phyloP scores from a whole-genome alignment of 2,113 vertebrate species.

The Raja brachyura region DNA sequence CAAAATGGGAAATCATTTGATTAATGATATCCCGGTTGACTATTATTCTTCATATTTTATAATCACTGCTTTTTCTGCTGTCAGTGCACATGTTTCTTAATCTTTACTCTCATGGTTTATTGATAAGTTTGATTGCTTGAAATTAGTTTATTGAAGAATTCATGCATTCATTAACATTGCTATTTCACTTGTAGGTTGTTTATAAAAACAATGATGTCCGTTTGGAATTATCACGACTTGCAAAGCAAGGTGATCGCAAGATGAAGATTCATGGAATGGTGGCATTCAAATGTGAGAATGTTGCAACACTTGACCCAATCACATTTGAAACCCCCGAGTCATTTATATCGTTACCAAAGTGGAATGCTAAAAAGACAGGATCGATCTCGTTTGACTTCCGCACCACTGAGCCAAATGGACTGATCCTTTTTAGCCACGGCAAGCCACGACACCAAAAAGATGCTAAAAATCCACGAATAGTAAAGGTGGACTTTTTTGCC shows the following conservation, averaged over 20 bases:
- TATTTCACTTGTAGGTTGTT: constrained; percentile 68
- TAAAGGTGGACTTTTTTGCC: constrained; percentile 95
- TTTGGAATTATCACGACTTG: constrained; percentile 86
- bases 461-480: constrained; percentile 78
- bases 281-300: constrained; percentile 96
- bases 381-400: constrained; percentile 98
- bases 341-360: constrained; percentile 86
- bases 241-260: constrained; percentile 85
- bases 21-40: not conserved
- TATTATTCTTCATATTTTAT: not conserved
- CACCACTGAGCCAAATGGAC: constrained; percentile 91
- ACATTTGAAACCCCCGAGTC: constrained; percentile 96
- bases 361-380: constrained; percentile 97
- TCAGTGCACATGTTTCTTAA: not conserved
- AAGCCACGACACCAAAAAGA: constrained; percentile 89
- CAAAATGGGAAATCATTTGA: not conserved
- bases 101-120: not conserved
- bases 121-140: not conserved
- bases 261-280: constrained; percentile 94
- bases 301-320: constrained; percentile 92
- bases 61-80: not conserved
- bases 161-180: not conserved
- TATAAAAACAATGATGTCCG: constrained; percentile 97
- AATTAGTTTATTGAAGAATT: not conserved
- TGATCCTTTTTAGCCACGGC: constrained; percentile 93